Conservation (phyloP, 2,797 vertebrate genomes). For the Gadopsis bispinosus region DNA sequence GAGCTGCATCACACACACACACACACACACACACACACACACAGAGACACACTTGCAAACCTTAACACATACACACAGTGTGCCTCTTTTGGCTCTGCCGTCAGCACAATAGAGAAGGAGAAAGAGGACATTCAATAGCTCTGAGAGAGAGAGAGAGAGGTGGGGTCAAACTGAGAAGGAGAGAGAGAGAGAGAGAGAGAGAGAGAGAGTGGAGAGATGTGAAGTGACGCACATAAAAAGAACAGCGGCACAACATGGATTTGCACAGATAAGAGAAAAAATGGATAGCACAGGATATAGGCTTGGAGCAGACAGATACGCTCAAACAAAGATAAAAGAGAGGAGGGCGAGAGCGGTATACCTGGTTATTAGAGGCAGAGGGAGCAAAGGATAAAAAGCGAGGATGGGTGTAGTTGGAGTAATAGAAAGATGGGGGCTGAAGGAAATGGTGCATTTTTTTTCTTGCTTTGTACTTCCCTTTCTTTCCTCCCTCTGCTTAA, state of each 20-base stretch:
- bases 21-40: slow-evolving; percentile 52
- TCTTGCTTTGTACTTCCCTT: slow-evolving; percentile 58
- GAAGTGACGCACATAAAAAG: slow-evolving; percentile 60
- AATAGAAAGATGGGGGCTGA: slow-evolving; percentile 59
- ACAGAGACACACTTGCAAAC: slow-evolving; percentile 35
- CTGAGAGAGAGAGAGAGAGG: slow-evolving; percentile 50
- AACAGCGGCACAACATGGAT: slow-evolving; percentile 64
- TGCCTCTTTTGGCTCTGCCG: slow-evolving; percentile 71
- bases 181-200: slow-evolving; percentile 46
- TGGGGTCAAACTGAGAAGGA: slow-evolving; percentile 66
- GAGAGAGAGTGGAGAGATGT: slow-evolving; percentile 53
- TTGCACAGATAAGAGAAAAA: slow-evolving; percentile 70
- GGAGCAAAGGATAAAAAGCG: slow-evolving; percentile 63
- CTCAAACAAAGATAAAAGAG: slow-evolving; percentile 72
- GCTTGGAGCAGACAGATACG: slow-evolving; percentile 65
- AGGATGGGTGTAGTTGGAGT: slow-evolving; percentile 61
- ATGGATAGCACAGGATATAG: slow-evolving; percentile 70
- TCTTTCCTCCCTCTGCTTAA: slow-evolving; percentile 47
- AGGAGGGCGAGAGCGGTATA: slow-evolving; percentile 59
- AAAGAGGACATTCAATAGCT: slow-evolving; percentile 78
- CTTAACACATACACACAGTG: slow-evolving; percentile 53
- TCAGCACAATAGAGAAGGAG: slow-evolving; percentile 81
- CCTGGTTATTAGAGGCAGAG: slow-evolving; percentile 72
- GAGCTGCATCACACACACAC: slow-evolving; percentile 73
- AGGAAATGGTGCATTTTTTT: slow-evolving; percentile 47